phyloP scores from a whole-genome alignment of 1,140 invertebrate species.

The Anastrepha obliqua region DNA sequence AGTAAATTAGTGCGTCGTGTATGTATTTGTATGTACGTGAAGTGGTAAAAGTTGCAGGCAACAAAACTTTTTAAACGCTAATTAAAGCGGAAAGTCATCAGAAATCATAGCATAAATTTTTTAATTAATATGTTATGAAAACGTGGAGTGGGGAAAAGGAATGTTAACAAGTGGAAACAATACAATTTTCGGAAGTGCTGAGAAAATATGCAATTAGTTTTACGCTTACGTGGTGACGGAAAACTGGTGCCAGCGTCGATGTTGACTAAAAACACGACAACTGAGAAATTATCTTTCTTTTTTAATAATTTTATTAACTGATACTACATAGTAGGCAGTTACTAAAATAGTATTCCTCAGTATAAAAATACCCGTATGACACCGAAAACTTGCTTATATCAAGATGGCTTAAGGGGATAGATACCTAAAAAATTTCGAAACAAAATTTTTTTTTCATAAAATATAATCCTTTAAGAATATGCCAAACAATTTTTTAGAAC shows the following conservation, averaged over 20 bases:
- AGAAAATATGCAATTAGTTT: slow-evolving; percentile 23
- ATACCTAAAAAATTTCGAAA: no score
- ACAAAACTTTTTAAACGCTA: neutral
- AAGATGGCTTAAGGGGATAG: no score
- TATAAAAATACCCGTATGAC: no score
- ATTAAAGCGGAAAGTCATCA: neutral
- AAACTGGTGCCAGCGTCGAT: neutral
- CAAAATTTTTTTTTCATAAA: no score
- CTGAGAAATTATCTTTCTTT: no score
- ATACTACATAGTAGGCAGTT: no score
- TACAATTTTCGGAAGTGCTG: neutral
- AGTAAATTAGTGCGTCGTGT: neutral
- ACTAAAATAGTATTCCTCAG: no score
- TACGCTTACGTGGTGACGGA: neutral
- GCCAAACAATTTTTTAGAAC: no score
- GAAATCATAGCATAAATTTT: neutral
- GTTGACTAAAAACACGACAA: no score
- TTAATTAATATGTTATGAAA: slow-evolving; percentile 15
- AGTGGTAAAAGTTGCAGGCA: neutral
- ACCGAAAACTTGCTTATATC: no score
- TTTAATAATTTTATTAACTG: no score
- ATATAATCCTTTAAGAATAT: no score
- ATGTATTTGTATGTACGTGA: neutral
- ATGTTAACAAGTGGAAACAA: neutral
- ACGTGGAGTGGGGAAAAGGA: neutral